Evolutionary conservation across 1,140 invertebrate species (phyloP).

Genomic region (Radopholus similis): DNA sequence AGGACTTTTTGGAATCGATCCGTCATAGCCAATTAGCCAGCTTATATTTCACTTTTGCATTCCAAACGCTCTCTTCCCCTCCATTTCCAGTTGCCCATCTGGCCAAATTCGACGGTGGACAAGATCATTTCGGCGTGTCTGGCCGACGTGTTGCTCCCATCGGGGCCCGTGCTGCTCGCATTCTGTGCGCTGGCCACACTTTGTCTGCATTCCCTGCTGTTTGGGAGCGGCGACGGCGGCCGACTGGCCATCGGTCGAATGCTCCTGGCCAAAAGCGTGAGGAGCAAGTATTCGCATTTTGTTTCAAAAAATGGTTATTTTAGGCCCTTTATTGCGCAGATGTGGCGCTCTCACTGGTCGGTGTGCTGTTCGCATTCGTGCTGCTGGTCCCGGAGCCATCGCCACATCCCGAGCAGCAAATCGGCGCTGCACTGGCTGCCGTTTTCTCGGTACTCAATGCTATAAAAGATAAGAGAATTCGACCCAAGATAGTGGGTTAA

Average conservation of each 20-base stretch:
- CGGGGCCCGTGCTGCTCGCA: background rate
- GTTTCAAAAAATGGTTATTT: background rate
- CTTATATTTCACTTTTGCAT: too few relatives aligned
- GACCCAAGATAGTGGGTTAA: too few relatives aligned
- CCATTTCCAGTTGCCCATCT: background rate
- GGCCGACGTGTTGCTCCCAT: slow-evolving; percentile 7
- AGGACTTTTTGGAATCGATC: too few relatives aligned
- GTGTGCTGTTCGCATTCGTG: background rate
- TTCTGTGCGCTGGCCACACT: background rate
- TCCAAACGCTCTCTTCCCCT: too few relatives aligned
- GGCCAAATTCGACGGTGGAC: background rate
- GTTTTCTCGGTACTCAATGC: background rate
- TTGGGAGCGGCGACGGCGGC: background rate
- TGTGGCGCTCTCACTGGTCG: background rate
- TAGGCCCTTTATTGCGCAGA: background rate
- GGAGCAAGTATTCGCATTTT: background rate
- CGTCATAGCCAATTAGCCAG: too few relatives aligned
- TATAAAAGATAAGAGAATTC: too few relatives aligned
- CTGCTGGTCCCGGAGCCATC: background rate
- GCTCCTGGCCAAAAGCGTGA: background rate
- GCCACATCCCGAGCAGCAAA: background rate
- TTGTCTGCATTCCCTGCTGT: background rate
- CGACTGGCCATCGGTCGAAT: background rate
- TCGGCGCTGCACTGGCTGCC: background rate
- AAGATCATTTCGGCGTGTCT: slow-evolving; percentile 14